Base-by-base conservation (phyloP, 23 tunicate genomes). In the Trididemnum nubilum region DNA sequence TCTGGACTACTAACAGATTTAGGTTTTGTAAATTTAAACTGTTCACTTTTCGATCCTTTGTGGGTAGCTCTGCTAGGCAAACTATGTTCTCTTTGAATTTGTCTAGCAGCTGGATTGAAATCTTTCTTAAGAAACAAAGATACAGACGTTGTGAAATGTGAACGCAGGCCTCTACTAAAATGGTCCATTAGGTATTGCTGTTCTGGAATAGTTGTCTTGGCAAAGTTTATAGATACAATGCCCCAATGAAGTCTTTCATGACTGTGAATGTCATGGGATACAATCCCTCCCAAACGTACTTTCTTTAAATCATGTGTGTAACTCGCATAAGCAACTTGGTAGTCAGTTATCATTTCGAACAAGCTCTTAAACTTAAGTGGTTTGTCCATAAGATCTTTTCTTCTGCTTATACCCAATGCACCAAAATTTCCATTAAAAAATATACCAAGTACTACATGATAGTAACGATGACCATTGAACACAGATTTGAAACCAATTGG, bases 401-500 rank as follows among this genome's bases (percentile, higher is more conserved):
- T 80, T 86, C 98, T 71, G 44, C 94, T 88, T 36, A 88, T 77
- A 2, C 98, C 98, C 25, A 94, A 66, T 1, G 91, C 87, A 12
- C 98, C 98, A 88, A 78, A 88, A 31, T 65, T 39, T 29, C 98
- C 94, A 49, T 76, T 76, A 40, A 82, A 76, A 40, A 35, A 73
- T 12, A 94, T 51, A 19, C 98, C 98, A 65, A 94, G 72, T n/a
- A 94, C 98, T 60, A 94, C 86, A 71, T 94, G 98, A 58, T 94
- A 94, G 39, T 79, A 88, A 52, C 81, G 67, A 44, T 81, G 87
- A 21, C 98, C 94, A 66, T 94, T 85, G 60, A 76, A 86, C 33
- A 80, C 73, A 22, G 98, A 94, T 80, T 94, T 94, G 49, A 94
- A 94, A 23, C 94, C 94, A 37, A 94, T 88, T 21, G 98, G 98